Conservation (phyloP, 2,113 vertebrate species). For the human (Homo sapiens) region GRCh38 chr22:50045001-50045500, state of each 20-base stretch:
- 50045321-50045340: constrained; percentile 39
- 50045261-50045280: neutral
- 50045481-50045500: neutral
- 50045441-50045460: neutral
- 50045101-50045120: too few relatives aligned
- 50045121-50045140: too few relatives aligned
- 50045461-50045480: neutral
- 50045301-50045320: neutral
- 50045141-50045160: too few relatives aligned
- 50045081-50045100: too few relatives aligned
- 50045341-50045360: constrained; percentile 77
- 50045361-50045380: constrained; percentile 72
- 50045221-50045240: neutral
- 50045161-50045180: too few relatives aligned
- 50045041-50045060: too few relatives aligned
- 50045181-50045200: too few relatives aligned
- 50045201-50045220: too few relatives aligned
- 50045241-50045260: constrained; percentile 43
- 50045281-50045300: neutral
- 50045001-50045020: too few relatives aligned
- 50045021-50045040: too few relatives aligned
- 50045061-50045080: too few relatives aligned
- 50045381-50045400: constrained; percentile 78
- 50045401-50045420: neutral
- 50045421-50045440: neutral